Conservation (phyloP, 2,888 invertebrate genomes). For the Ennomos erosarius region DNA sequence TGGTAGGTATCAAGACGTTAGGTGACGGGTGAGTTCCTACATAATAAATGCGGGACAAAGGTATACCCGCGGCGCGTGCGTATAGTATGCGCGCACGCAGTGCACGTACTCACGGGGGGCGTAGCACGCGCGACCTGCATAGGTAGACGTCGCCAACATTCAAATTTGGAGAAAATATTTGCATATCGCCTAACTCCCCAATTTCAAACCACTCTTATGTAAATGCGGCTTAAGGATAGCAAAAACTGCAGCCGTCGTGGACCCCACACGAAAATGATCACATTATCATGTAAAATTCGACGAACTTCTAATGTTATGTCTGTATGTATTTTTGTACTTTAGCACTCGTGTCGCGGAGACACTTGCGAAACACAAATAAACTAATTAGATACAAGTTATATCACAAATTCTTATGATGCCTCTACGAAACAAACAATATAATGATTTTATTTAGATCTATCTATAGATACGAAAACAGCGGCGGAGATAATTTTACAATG, state of each 20-base stretch:
- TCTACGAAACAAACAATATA: constrained; percentile 83
- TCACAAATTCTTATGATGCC: constrained; percentile 84
- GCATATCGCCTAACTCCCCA: constrained; percentile 83
- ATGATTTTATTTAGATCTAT: constrained; percentile 67
- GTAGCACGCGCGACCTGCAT: constrained; percentile 56
- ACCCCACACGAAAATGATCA: constrained; percentile 71
- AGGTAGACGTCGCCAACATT: constrained; percentile 59
- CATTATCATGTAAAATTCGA: constrained; percentile 76
- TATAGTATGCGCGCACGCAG: constrained; percentile 52
- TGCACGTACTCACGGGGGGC: constrained; percentile 47
- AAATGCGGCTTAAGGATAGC: constrained; percentile 73
- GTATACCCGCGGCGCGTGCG: constrained; percentile 77
- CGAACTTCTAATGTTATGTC: constrained; percentile 76
- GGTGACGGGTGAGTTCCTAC: constrained; percentile 63
- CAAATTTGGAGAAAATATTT: constrained; percentile 80
- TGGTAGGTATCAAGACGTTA: constrained; percentile 59
- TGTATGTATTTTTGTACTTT: constrained; percentile 79
- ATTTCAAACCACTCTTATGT: constrained; percentile 75
- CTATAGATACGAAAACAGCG: constrained; percentile 67
- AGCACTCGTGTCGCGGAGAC: constrained; percentile 58
- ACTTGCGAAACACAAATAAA: constrained; percentile 68
- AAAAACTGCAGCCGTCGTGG: constrained; percentile 74
- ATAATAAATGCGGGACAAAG: constrained; percentile 66
- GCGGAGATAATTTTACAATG: constrained; percentile 75
- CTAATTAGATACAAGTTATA: constrained; percentile 81